phyloP scores from a whole-genome alignment of 1,140 invertebrate genomes.

The Drosophila sp. region DNA sequence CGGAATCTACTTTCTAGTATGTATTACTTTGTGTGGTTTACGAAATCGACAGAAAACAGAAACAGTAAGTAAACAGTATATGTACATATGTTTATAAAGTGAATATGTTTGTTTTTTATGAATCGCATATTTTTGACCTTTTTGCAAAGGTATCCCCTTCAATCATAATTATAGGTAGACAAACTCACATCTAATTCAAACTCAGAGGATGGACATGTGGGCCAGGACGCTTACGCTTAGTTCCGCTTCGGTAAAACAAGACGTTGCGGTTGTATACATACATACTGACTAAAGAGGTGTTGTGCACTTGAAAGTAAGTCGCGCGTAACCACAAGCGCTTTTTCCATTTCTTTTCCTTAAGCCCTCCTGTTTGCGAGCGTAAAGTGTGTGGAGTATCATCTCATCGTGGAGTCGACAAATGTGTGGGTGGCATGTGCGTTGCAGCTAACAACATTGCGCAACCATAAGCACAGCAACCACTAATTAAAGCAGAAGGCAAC shows the following conservation, averaged over 20 bases:
- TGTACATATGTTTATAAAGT: no score
- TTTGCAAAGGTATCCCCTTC: no score
- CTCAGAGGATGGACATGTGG: not conserved
- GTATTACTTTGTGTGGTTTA: no score
- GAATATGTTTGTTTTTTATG: no score
- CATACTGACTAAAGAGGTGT: constrained; percentile 4
- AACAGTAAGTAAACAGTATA: no score
- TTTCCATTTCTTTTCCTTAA: not conserved
- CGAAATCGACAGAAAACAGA: no score
- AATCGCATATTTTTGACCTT: no score
- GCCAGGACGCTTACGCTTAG: constrained; percentile 2
- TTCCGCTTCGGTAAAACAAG: constrained; percentile 1
- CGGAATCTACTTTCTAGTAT: no score
- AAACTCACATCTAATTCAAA: not conserved
- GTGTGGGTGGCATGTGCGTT: constrained; percentile 5
- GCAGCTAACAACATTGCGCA: not conserved
- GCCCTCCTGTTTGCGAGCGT: not conserved
- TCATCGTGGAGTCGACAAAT: not conserved
- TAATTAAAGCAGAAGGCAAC: constrained; percentile 1
- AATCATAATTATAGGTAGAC: not conserved
- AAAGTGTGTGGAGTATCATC: not conserved
- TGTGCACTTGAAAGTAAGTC: constrained; percentile 15
- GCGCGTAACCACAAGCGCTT: not conserved
- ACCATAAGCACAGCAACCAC: not conserved
- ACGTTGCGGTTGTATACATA: not conserved